Evolutionary conservation across 2,113 vertebrate species (phyloP), one percentile per base, ranked within the genome.

Genomic region (Alouatta palliata): DNA sequence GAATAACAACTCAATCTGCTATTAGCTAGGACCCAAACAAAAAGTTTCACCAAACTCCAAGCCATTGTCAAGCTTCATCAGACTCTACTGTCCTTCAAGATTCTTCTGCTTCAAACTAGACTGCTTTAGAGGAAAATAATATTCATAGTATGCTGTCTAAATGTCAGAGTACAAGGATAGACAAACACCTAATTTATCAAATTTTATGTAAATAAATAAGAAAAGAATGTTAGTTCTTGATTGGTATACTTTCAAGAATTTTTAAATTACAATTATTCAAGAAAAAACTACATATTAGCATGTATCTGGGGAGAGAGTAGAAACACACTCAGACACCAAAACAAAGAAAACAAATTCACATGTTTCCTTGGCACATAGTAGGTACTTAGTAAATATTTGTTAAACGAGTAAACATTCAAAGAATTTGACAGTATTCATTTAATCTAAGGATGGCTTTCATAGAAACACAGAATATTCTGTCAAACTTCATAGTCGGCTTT

Each of bases 381-480:
- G 8, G 25, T n/a, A 81, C 17, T 83, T 70, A 52, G 52, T 21
- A 75, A 96, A 86, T 76, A 88, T n/a, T 81, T 80, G 8, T 47
- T 35, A 1, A 87, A 43, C 32, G 45, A 89, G 7, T 75, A 47
- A 73, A 73, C n/a, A 45, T 27, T 27, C 61, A 79, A 75, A 90
- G 20, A 87, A 71, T 75, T n/a, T 49, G 61, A 45, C 80, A 47
- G 16, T 87, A 77, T 92, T 91, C 70, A 94, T 89, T 82, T 77
- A 94, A 17, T 43, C 37, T 32, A 49, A 80, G 20, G 9, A 8
- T 71, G 19, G 17, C 37, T 86, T 86, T 30, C 45, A 49, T 27
- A 70, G 75, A 73, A 94, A 89, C 81, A 64, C 10, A 92, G 45
- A 84, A 70, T 90, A 47, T 47, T 83, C 71, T 71, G 6, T 81